Percentiles rank a stretch among this genome's conserved stretches.
These are phyloP conservation scores for Drosophila quinaria DNA, from an alignment of 2,888 invertebrate species.

Conservation along the genomic window DNA sequence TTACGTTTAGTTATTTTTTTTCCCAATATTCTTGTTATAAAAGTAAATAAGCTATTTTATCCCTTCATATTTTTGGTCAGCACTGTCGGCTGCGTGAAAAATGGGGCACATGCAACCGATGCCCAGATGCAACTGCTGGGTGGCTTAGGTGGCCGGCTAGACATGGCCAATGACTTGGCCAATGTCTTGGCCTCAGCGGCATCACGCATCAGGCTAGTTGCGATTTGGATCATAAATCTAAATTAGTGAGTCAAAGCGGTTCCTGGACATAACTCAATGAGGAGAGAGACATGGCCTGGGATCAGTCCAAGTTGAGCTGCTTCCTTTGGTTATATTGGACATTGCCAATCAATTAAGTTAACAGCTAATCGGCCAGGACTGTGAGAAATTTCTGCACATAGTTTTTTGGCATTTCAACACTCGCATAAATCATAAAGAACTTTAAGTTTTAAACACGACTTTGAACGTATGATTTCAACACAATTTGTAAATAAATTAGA, in stretches of 20 bases:
- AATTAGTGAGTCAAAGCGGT: slow-evolving; percentile 72
- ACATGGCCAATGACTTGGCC: slow-evolving; percentile 17
- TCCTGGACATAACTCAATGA: slow-evolving; percentile 52
- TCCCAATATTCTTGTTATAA: too few relatives aligned
- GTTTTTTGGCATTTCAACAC: slow-evolving; percentile 69
- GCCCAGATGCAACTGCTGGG: slow-evolving; percentile 43
- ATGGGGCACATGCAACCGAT: slow-evolving; percentile 68
- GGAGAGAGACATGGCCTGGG: slow-evolving; percentile 15
- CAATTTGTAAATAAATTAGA: slow-evolving; percentile 84
- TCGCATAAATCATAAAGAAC: slow-evolving; percentile 77
- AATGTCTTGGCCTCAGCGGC: slow-evolving; percentile 40
- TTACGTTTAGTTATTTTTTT: too few relatives aligned
- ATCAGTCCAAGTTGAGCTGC: slow-evolving; percentile 19
- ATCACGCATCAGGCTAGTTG: slow-evolving; percentile 79
- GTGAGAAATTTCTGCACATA: slow-evolving; percentile 64
- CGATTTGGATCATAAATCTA: slow-evolving; percentile 81
- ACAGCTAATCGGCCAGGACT: slow-evolving; percentile 51
- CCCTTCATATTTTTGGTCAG: not conserved
- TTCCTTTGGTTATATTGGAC: slow-evolving; percentile 32
- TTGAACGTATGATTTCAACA: slow-evolving; percentile 82
- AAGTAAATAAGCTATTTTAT: not conserved
- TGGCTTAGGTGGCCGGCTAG: slow-evolving; percentile 30
- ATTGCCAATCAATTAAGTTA: slow-evolving; percentile 66
- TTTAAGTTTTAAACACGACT: slow-evolving; percentile 74
- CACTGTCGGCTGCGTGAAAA: slow-evolving; percentile 62